Evolutionary conservation across 2,888 invertebrate genomes (phyloP).

Genomic region (Pollenia labialis): DNA sequence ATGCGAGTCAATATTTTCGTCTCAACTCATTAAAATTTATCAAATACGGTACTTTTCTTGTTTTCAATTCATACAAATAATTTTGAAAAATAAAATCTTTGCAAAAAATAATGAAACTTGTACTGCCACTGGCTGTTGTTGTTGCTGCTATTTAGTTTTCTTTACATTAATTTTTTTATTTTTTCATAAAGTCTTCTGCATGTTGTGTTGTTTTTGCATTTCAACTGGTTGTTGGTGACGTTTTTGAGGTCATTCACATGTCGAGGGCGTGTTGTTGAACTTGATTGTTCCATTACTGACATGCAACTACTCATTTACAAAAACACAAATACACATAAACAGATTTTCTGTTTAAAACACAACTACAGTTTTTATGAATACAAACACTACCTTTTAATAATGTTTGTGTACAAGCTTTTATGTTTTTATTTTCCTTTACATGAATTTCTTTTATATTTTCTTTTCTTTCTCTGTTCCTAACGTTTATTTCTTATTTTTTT

Average conservation of each 20-base stretch:
- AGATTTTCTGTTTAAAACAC: constrained; percentile 10
- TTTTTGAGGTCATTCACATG: constrained; percentile 83
- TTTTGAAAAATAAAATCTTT: constrained; percentile 3
- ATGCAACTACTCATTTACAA: constrained; percentile 49
- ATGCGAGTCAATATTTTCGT: background rate
- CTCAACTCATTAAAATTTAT: constrained; percentile 30
- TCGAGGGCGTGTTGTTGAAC: constrained; percentile 83
- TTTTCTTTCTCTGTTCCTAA: constrained; percentile 24
- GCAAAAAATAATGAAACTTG: background rate
- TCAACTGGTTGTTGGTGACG: constrained; percentile 77
- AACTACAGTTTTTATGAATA: constrained; percentile 29
- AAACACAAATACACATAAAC: background rate
- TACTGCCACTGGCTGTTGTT: background rate
- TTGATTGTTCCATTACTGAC: constrained; percentile 76
- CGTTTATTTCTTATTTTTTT: constrained; percentile 19
- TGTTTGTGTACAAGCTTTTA: constrained; percentile 10
- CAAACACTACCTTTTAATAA: background rate
- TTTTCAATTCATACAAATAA: background rate
- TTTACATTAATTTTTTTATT: background rate
- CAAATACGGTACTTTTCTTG: background rate
- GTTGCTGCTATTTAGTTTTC: constrained; percentile 11
- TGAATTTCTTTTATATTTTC: constrained; percentile 30
- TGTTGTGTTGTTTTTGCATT: constrained; percentile 39
- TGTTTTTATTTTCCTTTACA: constrained; percentile 27
- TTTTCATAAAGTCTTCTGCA: background rate